Evolutionary conservation across 2,888 invertebrate species (phyloP).

Genomic region (Spisula subtruncata): DNA sequence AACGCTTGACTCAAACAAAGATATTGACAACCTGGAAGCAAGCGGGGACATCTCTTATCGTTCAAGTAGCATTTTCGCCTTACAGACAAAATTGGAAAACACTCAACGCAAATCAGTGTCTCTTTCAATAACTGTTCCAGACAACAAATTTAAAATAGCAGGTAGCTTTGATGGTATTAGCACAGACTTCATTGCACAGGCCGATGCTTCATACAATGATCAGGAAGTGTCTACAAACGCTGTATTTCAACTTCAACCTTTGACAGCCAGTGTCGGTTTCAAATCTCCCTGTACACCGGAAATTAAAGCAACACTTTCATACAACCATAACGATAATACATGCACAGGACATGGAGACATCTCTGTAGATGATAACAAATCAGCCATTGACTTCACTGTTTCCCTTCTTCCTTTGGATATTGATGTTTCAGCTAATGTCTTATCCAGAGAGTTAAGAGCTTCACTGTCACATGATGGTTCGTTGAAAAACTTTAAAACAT

Average conservation of each 20-base stretch:
- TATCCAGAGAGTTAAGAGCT: neutral
- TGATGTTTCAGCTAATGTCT: neutral
- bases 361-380: neutral
- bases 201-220: constrained; percentile 25
- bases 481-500: constrained; percentile 10
- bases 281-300: constrained; percentile 16
- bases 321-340: neutral
- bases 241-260: constrained; percentile 4
- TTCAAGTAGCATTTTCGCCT: constrained; percentile 4
- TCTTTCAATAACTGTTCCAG: neutral
- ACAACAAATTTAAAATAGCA: neutral
- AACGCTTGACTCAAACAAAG: constrained; percentile 5
- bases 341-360: constrained; percentile 1
- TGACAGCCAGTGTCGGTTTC: neutral
- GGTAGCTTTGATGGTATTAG: constrained; percentile 10
- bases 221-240: neutral
- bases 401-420: neutral
- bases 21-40: neutral
- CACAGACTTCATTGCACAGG: constrained; percentile 32
- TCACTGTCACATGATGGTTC: constrained; percentile 15
- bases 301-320: neutral
- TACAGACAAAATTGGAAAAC: constrained; percentile 9
- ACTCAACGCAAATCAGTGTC: neutral
- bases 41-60: constrained; percentile 4
- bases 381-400: neutral